phyloP scores from a whole-genome alignment of 1,140 invertebrate genomes.

The Calephelis virginiensis region DNA sequence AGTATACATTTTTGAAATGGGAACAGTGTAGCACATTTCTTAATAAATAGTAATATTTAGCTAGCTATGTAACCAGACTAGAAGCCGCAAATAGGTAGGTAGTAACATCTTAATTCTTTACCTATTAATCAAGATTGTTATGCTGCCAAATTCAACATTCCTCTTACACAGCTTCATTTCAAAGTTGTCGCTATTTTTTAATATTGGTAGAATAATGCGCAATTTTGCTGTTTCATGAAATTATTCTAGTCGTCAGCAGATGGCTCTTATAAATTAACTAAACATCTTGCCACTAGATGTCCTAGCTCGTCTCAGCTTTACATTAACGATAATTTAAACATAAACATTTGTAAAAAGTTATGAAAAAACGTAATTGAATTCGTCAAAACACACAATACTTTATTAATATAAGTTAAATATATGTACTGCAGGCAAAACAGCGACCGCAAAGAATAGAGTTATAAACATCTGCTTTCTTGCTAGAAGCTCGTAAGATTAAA shows the following conservation, averaged over 20 bases:
- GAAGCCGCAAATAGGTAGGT: too few relatives aligned
- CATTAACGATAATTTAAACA: too few relatives aligned
- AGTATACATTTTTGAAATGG: background rate
- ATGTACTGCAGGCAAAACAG: too few relatives aligned
- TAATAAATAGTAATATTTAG: background rate
- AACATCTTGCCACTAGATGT: background rate
- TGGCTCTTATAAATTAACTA: slow-evolving; percentile 4
- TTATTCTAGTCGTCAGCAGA: background rate
- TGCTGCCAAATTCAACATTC: slow-evolving; percentile 7
- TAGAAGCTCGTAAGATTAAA: too few relatives aligned
- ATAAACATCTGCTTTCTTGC: too few relatives aligned
- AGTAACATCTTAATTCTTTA: too few relatives aligned
- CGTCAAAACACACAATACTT: too few relatives aligned
- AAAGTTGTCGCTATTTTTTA: background rate
- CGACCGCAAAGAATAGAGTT: too few relatives aligned
- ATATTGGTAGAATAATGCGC: slow-evolving; percentile 22
- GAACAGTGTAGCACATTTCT: background rate
- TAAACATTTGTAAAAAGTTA: too few relatives aligned
- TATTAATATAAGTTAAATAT: too few relatives aligned
- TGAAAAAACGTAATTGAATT: too few relatives aligned
- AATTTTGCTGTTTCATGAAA: background rate
- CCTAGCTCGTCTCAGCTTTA: background rate
- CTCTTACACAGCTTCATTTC: background rate
- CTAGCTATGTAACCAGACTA: too few relatives aligned
- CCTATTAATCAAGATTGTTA: background rate